Evolutionary conservation across 2,113 vertebrate species (phyloP).

Genomic region (Megaleporinus macrocephalus): DNA sequence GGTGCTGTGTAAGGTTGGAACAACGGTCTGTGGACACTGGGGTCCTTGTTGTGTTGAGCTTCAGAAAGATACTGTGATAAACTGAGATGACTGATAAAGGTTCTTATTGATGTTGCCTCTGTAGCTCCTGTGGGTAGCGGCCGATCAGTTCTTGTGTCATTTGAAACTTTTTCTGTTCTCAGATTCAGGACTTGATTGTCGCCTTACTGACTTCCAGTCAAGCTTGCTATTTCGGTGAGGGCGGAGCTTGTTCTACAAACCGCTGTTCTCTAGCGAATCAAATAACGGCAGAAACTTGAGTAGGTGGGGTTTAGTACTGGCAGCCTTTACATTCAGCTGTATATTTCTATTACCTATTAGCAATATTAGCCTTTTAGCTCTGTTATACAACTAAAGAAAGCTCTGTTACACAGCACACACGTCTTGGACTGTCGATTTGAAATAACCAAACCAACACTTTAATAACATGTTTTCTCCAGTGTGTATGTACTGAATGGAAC

Average conservation of each 20-base stretch:
- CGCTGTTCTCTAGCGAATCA: background rate
- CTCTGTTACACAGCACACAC: background rate
- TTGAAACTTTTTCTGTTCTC: background rate
- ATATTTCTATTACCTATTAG: no score
- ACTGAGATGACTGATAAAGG: constrained; percentile 14
- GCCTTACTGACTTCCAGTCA: background rate
- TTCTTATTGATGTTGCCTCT: background rate
- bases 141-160: background rate
- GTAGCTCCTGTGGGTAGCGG: background rate
- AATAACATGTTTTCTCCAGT: background rate
- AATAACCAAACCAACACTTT: no score
- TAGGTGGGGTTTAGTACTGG: background rate
- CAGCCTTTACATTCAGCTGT: no score
- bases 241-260: background rate
- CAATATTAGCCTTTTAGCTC: no score
- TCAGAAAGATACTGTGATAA: constrained; percentile 11
- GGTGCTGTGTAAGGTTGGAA: background rate
- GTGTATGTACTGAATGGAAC: background rate
- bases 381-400: background rate
- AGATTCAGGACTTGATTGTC: background rate
- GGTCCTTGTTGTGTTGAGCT: background rate
- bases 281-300: background rate
- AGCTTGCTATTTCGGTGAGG: background rate
- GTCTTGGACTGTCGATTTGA: no score
- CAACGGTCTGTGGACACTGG: background rate